A percentile compares a stretch with the other conserved stretches of the same genome.
These are phyloP conservation scores for Heterochromis multidens DNA, from an alignment of 2,113 vertebrate species.

Conservation along the genomic window DNA sequence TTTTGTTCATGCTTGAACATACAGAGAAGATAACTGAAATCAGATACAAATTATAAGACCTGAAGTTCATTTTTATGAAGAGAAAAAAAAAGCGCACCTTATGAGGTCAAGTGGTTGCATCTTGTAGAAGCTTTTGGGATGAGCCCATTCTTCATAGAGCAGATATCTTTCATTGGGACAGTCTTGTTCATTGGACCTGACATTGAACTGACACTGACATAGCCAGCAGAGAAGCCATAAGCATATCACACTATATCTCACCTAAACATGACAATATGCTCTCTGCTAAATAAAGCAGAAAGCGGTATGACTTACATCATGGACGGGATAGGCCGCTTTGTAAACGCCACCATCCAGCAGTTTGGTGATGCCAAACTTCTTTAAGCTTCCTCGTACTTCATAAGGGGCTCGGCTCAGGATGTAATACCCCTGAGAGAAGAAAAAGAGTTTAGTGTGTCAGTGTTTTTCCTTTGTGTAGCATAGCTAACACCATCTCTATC, in stretches of 20 bases:
- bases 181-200: constrained; percentile 72
- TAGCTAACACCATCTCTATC: neutral
- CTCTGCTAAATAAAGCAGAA: neutral
- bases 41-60: no score
- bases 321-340: constrained; percentile 91
- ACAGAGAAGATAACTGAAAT: neutral
- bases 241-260: neutral
- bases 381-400: constrained; percentile 76
- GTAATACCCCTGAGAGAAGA: constrained; percentile 80
- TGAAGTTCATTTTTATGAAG: neutral
- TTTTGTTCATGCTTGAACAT: neutral
- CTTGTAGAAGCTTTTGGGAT: constrained; percentile 91
- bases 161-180: constrained; percentile 85
- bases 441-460: neutral
- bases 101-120: constrained; percentile 90
- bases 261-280: neutral
- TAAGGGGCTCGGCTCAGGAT: constrained; percentile 87
- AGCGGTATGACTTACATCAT: constrained; percentile 81
- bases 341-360: constrained; percentile 86
- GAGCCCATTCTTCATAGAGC: constrained; percentile 88
- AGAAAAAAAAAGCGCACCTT: constrained; percentile 71
- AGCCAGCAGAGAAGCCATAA: neutral
- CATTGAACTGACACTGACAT: constrained; percentile 80
- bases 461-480: neutral
- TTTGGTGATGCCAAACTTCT: constrained; percentile 90